Evolutionary conservation across 2,797 vertebrate genomes (phyloP).

Genomic region (Acanthopagrus latus): DNA sequence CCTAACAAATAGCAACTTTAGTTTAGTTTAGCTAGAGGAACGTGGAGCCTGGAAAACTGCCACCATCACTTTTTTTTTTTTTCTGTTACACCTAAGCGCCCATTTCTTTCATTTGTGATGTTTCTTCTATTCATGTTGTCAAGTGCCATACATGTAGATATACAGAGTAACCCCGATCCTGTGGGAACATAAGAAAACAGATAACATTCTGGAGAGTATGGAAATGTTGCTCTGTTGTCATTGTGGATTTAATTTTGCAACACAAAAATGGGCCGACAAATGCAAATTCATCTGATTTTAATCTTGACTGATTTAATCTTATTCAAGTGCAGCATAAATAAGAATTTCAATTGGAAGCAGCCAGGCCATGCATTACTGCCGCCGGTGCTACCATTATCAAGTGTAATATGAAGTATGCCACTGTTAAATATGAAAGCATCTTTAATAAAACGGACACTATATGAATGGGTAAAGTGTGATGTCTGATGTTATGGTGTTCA

Average conservation of each 20-base stretch:
- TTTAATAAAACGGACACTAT: constrained; percentile 53
- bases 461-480: constrained; percentile 13
- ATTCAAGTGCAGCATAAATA: constrained; percentile 11
- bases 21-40: constrained; percentile 65
- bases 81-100: constrained; percentile 60
- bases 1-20: constrained; percentile 68
- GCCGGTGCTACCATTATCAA: constrained; percentile 61
- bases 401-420: constrained; percentile 28
- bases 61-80: constrained; percentile 19
- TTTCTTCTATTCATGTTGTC: constrained; percentile 55
- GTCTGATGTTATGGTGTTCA: constrained; percentile 20
- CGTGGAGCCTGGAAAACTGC: constrained; percentile 25
- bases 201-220: constrained; percentile 36
- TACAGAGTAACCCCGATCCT: constrained; percentile 38
- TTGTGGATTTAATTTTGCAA: constrained; percentile 12
- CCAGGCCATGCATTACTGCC: background rate
- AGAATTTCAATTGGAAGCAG: constrained; percentile 15
- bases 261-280: background rate
- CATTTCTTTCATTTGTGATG: constrained; percentile 58
- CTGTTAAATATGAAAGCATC: constrained; percentile 23
- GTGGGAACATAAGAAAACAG: constrained; percentile 35
- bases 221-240: constrained; percentile 17
- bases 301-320: constrained; percentile 4
- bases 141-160: constrained; percentile 76
- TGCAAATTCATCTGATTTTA: constrained; percentile 1